A percentile compares a stretch with the other conserved stretches of the same genome.
These are phyloP conservation scores for Ctenopoma multispine DNA, from an alignment of 2,797 vertebrate species.

Conservation along the genomic window DNA sequence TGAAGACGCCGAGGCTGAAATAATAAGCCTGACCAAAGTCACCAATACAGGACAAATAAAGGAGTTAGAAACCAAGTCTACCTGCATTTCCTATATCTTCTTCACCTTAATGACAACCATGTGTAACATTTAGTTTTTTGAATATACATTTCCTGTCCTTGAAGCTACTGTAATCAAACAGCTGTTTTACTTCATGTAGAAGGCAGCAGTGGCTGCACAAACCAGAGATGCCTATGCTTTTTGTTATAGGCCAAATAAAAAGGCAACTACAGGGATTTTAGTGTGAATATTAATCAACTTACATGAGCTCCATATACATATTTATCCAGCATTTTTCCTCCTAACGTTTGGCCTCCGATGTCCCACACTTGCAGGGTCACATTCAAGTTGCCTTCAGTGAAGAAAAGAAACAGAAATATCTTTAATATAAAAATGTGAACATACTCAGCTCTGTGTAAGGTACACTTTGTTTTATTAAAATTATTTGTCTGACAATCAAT, in stretches of 20 bases:
- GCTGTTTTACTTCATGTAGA: conserved; percentile 4
- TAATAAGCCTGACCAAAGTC: conserved; percentile 52
- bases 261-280: not conserved
- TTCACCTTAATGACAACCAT: conserved; percentile 13
- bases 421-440: not conserved
- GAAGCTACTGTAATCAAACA: not conserved
- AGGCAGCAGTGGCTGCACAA: not conserved
- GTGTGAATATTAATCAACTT: conserved; percentile 51
- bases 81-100: conserved; percentile 22
- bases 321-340: conserved; percentile 99
- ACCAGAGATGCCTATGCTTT: conserved; percentile 15
- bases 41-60: conserved; percentile 26
- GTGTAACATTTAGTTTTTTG: conserved; percentile 21
- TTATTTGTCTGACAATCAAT: conserved; percentile 9
- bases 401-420: conserved; percentile 46
- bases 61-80: conserved; percentile 45
- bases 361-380: conserved; percentile 99
- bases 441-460: not conserved
- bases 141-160: conserved; percentile 7
- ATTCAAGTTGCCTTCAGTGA: conserved; percentile 91
- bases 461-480: conserved; percentile 19
- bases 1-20: conserved; percentile 46
- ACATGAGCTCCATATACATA: conserved; percentile 97
- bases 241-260: conserved; percentile 5
- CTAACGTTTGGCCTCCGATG: conserved; percentile 97